Evolutionary conservation across 1,140 invertebrate genomes (phyloP).

Genomic region (Camponotus pennsylvanicus): DNA sequence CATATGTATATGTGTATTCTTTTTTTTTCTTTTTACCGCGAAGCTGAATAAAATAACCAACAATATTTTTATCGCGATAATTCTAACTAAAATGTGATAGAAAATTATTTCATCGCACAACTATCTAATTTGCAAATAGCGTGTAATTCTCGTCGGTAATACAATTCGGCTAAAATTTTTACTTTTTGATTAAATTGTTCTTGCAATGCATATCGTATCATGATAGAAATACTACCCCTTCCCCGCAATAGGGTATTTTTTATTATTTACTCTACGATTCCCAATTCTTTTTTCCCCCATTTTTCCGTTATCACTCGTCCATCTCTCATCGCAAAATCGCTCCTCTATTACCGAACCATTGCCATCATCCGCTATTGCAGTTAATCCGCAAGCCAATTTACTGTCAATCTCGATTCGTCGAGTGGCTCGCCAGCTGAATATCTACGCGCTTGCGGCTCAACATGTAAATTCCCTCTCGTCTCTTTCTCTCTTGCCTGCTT

Average conservation of each 20-base stretch:
- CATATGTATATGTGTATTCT: background rate
- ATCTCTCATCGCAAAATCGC: slow-evolving; percentile 4
- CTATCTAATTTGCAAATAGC: background rate
- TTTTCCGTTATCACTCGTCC: slow-evolving; percentile 23
- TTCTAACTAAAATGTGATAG: background rate
- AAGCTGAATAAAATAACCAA: background rate
- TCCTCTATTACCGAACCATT: slow-evolving; percentile 19
- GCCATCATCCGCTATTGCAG: slow-evolving; percentile 67
- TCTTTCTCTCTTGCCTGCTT: slow-evolving; percentile 61
- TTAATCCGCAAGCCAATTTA: slow-evolving; percentile 77
- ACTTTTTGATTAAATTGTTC: background rate
- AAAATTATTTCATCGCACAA: background rate
- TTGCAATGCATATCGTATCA: background rate
- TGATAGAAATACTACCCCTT: background rate
- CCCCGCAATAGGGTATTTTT: background rate
- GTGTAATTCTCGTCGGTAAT: background rate
- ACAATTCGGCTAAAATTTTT: background rate
- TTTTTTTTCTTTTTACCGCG: background rate
- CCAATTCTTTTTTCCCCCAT: background rate
- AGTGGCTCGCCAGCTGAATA: slow-evolving; percentile 64
- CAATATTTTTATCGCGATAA: background rate
- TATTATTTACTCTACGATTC: slow-evolving; percentile 15
- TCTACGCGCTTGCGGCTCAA: slow-evolving; percentile 49
- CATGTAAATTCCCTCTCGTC: slow-evolving; percentile 12
- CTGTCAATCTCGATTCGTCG: slow-evolving; percentile 71